Conservation (phyloP, 2,888 invertebrate species). For the Cistogaster globosa region DNA sequence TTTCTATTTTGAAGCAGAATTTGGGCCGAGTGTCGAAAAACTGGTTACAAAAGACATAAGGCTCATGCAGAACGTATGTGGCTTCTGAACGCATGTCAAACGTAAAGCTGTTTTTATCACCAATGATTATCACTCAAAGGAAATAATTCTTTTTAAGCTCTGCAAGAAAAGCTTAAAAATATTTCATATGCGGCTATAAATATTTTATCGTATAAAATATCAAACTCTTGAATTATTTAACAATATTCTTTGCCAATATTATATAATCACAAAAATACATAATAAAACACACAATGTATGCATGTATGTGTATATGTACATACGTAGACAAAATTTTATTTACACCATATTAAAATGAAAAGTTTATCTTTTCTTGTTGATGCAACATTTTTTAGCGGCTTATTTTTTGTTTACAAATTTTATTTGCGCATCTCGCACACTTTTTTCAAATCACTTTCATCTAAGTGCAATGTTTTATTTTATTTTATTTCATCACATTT, state of each 20-base stretch:
- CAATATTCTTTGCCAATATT: background rate
- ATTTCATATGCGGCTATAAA: no score
- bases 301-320: background rate
- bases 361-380: background rate
- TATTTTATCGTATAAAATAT: no score
- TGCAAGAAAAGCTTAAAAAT: no score
- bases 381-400: slow-evolving; percentile 33
- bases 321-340: background rate
- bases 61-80: no score
- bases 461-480: slow-evolving; percentile 16
- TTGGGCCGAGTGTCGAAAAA: no score
- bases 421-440: background rate
- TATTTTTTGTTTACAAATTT: slow-evolving; percentile 41
- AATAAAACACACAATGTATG: background rate
- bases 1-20: no score
- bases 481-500: slow-evolving; percentile 14
- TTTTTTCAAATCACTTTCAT: background rate
- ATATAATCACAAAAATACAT: background rate
- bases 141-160: no score
- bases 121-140: no score
- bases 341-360: background rate
- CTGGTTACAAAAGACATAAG: no score
- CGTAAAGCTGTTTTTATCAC: no score
- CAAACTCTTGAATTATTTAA: no score
- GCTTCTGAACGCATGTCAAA: no score